Conservation (phyloP, 92 coral and sea anemone genomes). For the Zoanthus sociatus region DNA sequence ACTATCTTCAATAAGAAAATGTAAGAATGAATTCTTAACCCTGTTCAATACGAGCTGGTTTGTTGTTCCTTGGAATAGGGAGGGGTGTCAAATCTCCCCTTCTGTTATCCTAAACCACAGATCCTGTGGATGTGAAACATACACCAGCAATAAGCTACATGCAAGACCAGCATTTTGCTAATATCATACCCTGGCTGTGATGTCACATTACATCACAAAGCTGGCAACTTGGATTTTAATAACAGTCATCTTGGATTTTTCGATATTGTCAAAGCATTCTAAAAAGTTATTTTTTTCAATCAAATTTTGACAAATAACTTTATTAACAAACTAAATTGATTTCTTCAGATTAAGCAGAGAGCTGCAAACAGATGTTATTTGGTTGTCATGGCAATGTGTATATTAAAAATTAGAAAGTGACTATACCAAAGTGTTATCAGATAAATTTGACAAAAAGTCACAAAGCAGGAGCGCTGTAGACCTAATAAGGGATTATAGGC, state of each 20-base stretch:
- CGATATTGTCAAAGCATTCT: slow-evolving; percentile 26
- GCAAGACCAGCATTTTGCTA: slow-evolving; percentile 28
- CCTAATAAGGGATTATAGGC: slow-evolving; percentile 39
- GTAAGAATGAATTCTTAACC: slow-evolving; percentile 21
- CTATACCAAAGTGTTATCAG: slow-evolving; percentile 34
- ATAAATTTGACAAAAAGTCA: slow-evolving; percentile 33
- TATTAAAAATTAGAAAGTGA: slow-evolving; percentile 13
- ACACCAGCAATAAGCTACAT: slow-evolving; percentile 24
- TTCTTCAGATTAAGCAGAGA: slow-evolving; percentile 21
- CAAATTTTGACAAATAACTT: slow-evolving; percentile 24
- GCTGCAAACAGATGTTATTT: slow-evolving; percentile 35
- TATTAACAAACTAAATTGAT: slow-evolving; percentile 30
- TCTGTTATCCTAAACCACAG: slow-evolving; percentile 26
- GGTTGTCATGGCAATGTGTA: slow-evolving; percentile 32
- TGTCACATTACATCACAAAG: slow-evolving; percentile 21
- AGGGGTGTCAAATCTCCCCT: slow-evolving; percentile 30
- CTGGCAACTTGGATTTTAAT: slow-evolving; percentile 30
- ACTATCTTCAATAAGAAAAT: slow-evolving; percentile 28
- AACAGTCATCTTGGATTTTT: slow-evolving; percentile 25
- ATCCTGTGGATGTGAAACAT: slow-evolving; percentile 31
- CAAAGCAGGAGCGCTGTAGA: slow-evolving; percentile 35
- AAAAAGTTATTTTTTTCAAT: slow-evolving; percentile 9
- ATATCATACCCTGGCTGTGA: slow-evolving; percentile 31
- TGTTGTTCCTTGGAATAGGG: slow-evolving; percentile 29
- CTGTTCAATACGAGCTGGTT: slow-evolving; percentile 23